These are phyloP conservation scores for Tenthredo livida DNA, from an alignment of 2,888 invertebrate species.

Conservation along the genomic window DNA sequence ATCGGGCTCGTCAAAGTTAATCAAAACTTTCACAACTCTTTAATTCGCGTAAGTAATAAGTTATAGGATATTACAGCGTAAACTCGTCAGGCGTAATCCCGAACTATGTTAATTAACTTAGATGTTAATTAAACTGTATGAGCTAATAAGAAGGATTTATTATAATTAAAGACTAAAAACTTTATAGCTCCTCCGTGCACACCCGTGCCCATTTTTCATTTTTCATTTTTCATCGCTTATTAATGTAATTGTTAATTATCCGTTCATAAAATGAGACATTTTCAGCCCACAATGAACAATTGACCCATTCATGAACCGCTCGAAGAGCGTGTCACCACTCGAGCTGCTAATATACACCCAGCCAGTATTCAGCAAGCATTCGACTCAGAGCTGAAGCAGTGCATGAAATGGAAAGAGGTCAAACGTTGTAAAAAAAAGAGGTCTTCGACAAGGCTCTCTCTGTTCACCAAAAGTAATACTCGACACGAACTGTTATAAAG, in stretches of 20 bases:
- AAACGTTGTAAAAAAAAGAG: slow-evolving; percentile 10
- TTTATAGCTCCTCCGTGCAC: not conserved
- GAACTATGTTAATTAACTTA: slow-evolving; percentile 1
- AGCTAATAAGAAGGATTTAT: slow-evolving; percentile 12
- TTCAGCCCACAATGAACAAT: not conserved
- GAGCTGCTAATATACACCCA: not conserved
- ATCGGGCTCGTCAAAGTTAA: slow-evolving; percentile 18
- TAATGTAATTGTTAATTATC: not conserved
- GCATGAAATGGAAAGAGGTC: slow-evolving; percentile 33
- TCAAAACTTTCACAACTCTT: slow-evolving; percentile 44
- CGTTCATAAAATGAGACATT: slow-evolving; percentile 19
- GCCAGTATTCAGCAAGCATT: slow-evolving; percentile 11
- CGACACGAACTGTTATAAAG: not conserved
- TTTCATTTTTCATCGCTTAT: not conserved
- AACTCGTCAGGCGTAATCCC: slow-evolving; percentile 3
- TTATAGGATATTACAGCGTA: slow-evolving; percentile 17
- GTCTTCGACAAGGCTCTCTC: not conserved
- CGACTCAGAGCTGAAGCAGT: slow-evolving; percentile 9
- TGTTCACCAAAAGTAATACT: slow-evolving; percentile 24
- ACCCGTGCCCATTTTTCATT: not conserved
- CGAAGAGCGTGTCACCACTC: not conserved
- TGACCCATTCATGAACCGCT: slow-evolving; percentile 25
- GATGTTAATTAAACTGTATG: slow-evolving; percentile 2
- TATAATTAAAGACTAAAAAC: not conserved
- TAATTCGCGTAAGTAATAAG: slow-evolving; percentile 14